Base-by-base conservation (phyloP, 2,113 vertebrate genomes). In the Heterocephalus glaber region DNA sequence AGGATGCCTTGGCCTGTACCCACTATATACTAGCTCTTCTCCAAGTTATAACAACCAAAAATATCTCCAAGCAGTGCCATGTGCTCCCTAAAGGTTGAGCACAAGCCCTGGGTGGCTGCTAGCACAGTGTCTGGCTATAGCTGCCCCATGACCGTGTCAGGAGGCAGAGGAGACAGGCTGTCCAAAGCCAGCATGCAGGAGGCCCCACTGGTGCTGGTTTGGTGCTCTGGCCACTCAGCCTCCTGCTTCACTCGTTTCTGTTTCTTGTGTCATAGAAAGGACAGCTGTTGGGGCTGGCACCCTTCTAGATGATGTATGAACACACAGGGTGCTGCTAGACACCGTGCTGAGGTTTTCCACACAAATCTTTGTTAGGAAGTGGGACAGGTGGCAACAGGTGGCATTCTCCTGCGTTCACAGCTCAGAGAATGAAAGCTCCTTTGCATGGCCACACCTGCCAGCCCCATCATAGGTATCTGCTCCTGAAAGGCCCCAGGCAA, bases 71-170 rank as follows among this genome's bases (percentile, higher is more conserved):
- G 54, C 63, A 3, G 35, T 61, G 30, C 74, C 16, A 13, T 28
- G n/a, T 4, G 3, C 4, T 17, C 28, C 20, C 54, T 2, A 3
- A 49, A 60, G 56, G 22, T 1, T 47, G 47, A 8, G 60, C 28
- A n/a, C 0, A 0, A 66, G 14, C 0, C 0, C 65, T 20, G 41
- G 28, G 35, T 5, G 49, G 79, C 28, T 20, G 33, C 65, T 5
- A 38, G 56, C 81, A 30, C 0, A 7, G n/a, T 26, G 3, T 63
- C 68, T 12, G 72, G 49, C 79, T 14, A 7, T 0, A 30, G n/a
- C 19, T 11, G 7, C 10, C 65, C 81, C 12, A 0, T 0, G 12
- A 47, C 6, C 20, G 19, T 4, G 0, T 30, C 35, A 54, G 61
- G 44, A 58, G 6, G 17, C 70, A 52, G 10, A 60, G 24, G 68